Conservation (phyloP, 1,140 invertebrate species). For the Parapsyche elsis region DNA sequence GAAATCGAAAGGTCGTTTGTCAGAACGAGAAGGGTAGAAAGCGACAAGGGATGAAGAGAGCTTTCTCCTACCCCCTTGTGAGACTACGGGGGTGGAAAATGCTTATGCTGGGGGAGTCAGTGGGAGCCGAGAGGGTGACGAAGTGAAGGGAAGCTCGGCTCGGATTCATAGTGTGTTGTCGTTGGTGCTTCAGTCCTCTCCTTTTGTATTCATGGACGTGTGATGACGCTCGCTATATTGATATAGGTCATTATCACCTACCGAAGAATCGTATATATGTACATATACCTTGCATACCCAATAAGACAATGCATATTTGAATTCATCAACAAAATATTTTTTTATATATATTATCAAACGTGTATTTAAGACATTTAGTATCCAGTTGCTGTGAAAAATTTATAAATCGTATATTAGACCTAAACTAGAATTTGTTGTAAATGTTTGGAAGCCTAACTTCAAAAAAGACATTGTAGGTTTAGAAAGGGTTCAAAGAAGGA, state of each 20-base stretch:
- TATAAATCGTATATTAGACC: no score
- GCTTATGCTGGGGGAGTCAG: constrained; percentile 15
- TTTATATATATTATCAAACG: no score
- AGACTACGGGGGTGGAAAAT: constrained; percentile 39
- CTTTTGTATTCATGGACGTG: constrained; percentile 33
- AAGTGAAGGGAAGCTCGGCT: constrained; percentile 36
- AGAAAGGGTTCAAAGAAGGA: no score
- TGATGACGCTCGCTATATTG: constrained; percentile 27
- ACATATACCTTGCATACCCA: no score
- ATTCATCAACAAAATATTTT: no score
- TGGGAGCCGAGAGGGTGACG: not conserved
- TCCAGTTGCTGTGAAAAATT: no score
- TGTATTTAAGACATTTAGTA: no score
- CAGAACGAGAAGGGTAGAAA: constrained; percentile 20
- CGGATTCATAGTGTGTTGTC: constrained; percentile 41
- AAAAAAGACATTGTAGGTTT: no score
- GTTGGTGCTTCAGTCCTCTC: constrained; percentile 31
- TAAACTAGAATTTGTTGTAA: no score
- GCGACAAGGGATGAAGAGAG: constrained; percentile 32
- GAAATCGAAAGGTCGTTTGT: not conserved
- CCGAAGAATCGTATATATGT: not conserved
- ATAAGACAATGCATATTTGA: no score
- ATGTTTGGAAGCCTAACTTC: no score
- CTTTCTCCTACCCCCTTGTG: not conserved
- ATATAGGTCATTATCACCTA: constrained; percentile 35